Evolutionary conservation across 2,888 invertebrate species (phyloP).

Genomic region (Callimorpha dominula): DNA sequence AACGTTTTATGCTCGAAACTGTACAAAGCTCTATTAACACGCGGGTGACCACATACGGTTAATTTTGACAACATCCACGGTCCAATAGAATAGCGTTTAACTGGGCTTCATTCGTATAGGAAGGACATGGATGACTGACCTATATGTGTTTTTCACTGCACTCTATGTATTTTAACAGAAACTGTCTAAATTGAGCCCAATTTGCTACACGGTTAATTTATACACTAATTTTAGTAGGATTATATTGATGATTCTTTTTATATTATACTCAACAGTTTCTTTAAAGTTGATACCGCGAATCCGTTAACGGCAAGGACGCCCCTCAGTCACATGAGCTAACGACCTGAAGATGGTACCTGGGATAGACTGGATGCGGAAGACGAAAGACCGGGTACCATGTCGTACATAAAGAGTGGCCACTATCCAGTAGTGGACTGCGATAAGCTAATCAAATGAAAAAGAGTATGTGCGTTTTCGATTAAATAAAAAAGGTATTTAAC

Average conservation of each 20-base stretch:
- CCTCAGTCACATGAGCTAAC: too few species aligned
- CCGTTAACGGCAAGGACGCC: too few species aligned
- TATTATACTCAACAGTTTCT: too few species aligned
- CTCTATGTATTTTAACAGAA: neutral
- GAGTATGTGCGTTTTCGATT: neutral
- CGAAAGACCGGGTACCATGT: too few species aligned
- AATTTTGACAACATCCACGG: slow-evolving; percentile 20
- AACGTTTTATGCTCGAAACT: neutral
- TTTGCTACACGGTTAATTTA: neutral
- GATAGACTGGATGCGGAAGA: too few species aligned
- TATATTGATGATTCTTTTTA: too few species aligned
- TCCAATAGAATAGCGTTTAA: slow-evolving; percentile 4
- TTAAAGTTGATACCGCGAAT: too few species aligned
- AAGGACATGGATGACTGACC: neutral
- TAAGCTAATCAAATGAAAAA: too few species aligned
- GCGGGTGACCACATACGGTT: slow-evolving; percentile 27
- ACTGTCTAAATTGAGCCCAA: neutral
- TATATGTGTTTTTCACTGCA: neutral
- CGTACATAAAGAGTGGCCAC: too few species aligned
- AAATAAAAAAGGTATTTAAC: slow-evolving; percentile 49
- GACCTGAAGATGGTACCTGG: too few species aligned
- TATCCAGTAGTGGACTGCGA: too few species aligned
- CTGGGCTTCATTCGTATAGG: slow-evolving; percentile 4
- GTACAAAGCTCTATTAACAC: slow-evolving; percentile 24
- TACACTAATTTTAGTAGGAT: neutral